A percentile compares a stretch with the other conserved stretches of the same genome.
Conservation (phyloP, 2,888 invertebrate genomes). For the Actias luna region DNA sequence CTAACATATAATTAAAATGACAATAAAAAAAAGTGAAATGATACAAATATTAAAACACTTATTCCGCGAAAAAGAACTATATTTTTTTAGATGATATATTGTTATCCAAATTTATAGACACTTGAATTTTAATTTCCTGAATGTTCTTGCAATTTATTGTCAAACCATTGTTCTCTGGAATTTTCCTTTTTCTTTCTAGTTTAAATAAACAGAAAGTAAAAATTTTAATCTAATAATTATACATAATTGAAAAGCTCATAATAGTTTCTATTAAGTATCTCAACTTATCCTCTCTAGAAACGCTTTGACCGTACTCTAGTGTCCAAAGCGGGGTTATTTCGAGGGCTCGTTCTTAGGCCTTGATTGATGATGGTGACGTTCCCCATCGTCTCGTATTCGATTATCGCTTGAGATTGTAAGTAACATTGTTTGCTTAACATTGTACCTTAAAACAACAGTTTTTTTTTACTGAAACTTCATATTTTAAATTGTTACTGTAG, state of each 20-base stretch:
- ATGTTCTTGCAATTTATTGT: too few relatives aligned
- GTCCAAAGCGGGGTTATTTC: constrained; percentile 6
- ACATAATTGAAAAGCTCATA: constrained; percentile 40
- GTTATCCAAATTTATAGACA: not conserved
- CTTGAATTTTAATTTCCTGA: not conserved
- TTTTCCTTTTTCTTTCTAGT: too few relatives aligned
- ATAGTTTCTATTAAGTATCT: constrained; percentile 19
- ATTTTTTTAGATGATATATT: not conserved
- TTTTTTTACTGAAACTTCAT: constrained; percentile 41
- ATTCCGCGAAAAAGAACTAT: too few relatives aligned
- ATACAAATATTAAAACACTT: too few relatives aligned
- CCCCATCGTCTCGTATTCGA: constrained; percentile 42
- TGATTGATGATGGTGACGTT: constrained; percentile 58
- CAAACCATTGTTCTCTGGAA: too few relatives aligned
- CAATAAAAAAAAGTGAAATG: too few relatives aligned
- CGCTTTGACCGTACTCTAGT: constrained; percentile 1
- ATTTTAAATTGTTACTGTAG: constrained; percentile 15
- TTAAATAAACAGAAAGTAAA: not conserved
- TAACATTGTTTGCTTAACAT: constrained; percentile 60
- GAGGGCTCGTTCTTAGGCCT: constrained; percentile 21
- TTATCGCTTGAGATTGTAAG: constrained; percentile 58
- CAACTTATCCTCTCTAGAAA: constrained; percentile 20
- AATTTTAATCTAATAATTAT: constrained; percentile 30
- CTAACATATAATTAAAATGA: not conserved
- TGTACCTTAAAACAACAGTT: constrained; percentile 48